Base-by-base conservation (phyloP, 2,797 vertebrate genomes). In the Sternotherus odoratus region DNA sequence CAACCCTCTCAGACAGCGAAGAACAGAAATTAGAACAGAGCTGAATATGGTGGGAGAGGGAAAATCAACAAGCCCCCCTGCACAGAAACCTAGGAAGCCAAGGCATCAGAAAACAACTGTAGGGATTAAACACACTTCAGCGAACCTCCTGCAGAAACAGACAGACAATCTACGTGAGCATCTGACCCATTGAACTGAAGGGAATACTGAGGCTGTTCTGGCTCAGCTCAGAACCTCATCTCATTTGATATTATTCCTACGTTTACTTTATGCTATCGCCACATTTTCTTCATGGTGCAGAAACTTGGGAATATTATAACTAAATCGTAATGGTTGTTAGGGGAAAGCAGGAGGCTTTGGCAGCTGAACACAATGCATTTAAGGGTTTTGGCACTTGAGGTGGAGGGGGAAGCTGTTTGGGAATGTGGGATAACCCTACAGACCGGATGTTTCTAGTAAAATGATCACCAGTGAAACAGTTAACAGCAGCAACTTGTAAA, bases 401-500 rank as follows among this genome's bases (percentile, higher is more conserved):
- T 43, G 72, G 72, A 75, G 12, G 8, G 43, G 72, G 72, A 75
- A 75, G 43, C 72, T 75, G 69, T 43, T 28, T 26, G 43, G 33
- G 63, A 66, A 36, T 36, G 19, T 30, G 30, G 66, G 63, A 83
- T 48, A 33, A 63, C 36, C 23, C 56, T 12, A 12, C 1, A 13
- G 82, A 85, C 26, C 60, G 86, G 12, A n/a, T 82, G 66, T 30
- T 82, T 78, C 66, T 78, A 46, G 15, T 83, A 56, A 80, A 92
- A 80, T 26, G 15, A 77, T 6, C 69, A 79, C 48, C 0, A 51
- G 4, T 3, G 69, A 85, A 74, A 54, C 0, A 53, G 53, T 23
- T 63, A 63, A 21, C 60, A 36, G 10, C 2, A 39, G 72, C 26
- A 75, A 8, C 26, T 28, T 17, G 72, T 11, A 21, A 4, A 5